Evolutionary conservation across 2,797 vertebrate genomes (phyloP).

Genomic region (Pangasius macronema): DNA sequence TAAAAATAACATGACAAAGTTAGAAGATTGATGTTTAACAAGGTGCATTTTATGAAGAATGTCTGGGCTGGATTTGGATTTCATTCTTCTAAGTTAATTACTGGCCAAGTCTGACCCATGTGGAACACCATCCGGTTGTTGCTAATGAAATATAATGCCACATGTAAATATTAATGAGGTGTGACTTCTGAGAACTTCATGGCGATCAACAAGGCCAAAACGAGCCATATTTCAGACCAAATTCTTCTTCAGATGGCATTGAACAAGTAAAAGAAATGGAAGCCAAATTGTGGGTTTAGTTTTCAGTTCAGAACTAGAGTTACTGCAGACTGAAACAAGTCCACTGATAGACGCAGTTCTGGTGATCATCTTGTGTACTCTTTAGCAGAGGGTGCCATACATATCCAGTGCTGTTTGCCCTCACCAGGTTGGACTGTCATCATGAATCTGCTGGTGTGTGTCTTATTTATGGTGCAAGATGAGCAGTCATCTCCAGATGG

Average conservation of each 20-base stretch:
- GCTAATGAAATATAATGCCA: slow-evolving; percentile 28
- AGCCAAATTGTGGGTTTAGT: not conserved
- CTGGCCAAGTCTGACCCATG: slow-evolving; percentile 7
- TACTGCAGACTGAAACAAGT: not conserved
- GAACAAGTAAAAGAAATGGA: not conserved
- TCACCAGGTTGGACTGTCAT: slow-evolving; percentile 10
- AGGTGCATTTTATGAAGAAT: not conserved
- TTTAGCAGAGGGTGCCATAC: not conserved
- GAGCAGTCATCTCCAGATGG: slow-evolving; percentile 30
- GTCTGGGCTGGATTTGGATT: slow-evolving; percentile 5
- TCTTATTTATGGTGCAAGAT: slow-evolving; percentile 32
- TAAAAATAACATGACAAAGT: not conserved
- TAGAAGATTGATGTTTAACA: slow-evolving; percentile 19
- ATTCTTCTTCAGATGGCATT: not conserved
- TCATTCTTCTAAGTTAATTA: slow-evolving; percentile 21
- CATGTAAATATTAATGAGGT: slow-evolving; percentile 23
- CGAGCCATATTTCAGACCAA: not conserved
- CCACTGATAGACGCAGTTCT: not conserved
- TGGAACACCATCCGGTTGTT: not conserved
- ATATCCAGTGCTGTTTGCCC: not conserved
- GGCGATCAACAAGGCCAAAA: not conserved
- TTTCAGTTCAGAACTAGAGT: slow-evolving; percentile 3
- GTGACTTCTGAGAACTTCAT: slow-evolving; percentile 26
- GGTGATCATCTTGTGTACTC: not conserved
- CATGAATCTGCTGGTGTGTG: slow-evolving; percentile 19